Evolutionary conservation across 1,140 invertebrate genomes (phyloP), one percentile per base, ranked within the genome.

Genomic region (Habropoda laboriosa): DNA sequence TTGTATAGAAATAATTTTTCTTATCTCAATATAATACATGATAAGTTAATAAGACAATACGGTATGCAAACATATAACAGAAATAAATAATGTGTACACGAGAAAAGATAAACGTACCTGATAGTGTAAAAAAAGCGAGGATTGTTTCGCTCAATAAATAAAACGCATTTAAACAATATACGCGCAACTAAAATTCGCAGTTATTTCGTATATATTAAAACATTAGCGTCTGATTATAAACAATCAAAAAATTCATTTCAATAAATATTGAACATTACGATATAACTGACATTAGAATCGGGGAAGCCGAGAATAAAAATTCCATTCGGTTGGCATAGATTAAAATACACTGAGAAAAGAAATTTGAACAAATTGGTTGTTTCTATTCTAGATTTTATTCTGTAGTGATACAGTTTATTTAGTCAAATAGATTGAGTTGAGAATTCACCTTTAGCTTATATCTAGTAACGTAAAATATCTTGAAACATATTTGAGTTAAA

Each of bases 241-340:
- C 27, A 71, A 47, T 58, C 30, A 27, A 71, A 77, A 71, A 60
- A 38, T 27, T 71, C n/a, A 66, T 58, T 71, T 71, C 42, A 77
- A 60, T 3, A 60, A 71, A 38, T 42, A 35, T 47, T 27, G 24
- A 77, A 77, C 75, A 77, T 77, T 57, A 70, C 53, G 16, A 35
- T 71, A 13, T 49, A 77, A 77, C 66, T 77, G 66, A 60, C 75
- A 77, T 60, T 70, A 76, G 21, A 67, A 73, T 24, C 61, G 27
- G 53, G 6, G 61, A 66, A 67, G 61, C 61, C 49, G 61, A 57
- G 51, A 67, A 66, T 67, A 76, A 76, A 76, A 66, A 71, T 76
- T 73, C 61, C 61, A 67, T 60, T 47, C 27, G 16, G 27, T 32
- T 40, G 42, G 40, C 75, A 71, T 70, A 27, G 75, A 71, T 77